phyloP scores from a whole-genome alignment of 1,140 invertebrate genomes.

The Battus philenor region DNA sequence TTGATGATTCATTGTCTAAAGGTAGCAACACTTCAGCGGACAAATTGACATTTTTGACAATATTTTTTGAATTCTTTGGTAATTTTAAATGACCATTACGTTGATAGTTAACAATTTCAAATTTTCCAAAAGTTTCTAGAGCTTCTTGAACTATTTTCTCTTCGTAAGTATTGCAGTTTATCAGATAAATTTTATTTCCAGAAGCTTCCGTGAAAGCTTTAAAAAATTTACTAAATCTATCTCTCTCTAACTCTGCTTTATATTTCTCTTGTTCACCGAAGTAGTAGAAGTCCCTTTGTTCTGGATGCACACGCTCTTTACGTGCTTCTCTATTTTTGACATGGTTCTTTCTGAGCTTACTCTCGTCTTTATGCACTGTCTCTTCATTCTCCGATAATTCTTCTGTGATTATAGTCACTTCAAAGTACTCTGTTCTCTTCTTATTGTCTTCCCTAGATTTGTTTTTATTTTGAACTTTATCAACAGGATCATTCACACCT shows the following conservation, averaged over 20 bases:
- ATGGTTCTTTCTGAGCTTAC: constrained; percentile 14
- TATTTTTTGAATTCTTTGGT: constrained; percentile 33
- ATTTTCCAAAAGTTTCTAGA: constrained; percentile 35
- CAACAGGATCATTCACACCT: not conserved
- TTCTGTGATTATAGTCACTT: constrained; percentile 45
- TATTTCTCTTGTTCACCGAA: constrained; percentile 56
- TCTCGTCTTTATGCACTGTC: constrained; percentile 1
- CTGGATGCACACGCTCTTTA: constrained; percentile 6
- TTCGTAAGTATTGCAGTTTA: constrained; percentile 63
- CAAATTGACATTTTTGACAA: constrained; percentile 49
- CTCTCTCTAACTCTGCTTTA: constrained; percentile 46
- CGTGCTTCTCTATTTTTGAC: constrained; percentile 1
- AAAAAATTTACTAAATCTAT: constrained; percentile 40
- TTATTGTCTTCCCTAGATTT: constrained; percentile 17
- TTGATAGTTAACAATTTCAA: constrained; percentile 50
- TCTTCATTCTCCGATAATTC: constrained; percentile 45
- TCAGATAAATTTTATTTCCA: constrained; percentile 42
- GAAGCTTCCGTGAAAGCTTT: constrained; percentile 28
- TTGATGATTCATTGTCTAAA: constrained; percentile 25
- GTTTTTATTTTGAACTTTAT: constrained; percentile 3
- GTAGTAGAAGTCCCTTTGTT: constrained; percentile 33
- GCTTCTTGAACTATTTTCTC: constrained; percentile 51
- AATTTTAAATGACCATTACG: constrained; percentile 55
- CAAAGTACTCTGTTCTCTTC: constrained; percentile 32
- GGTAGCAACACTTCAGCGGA: constrained; percentile 48